phyloP scores from a whole-genome alignment of 2,888 invertebrate species.

The Dryocosmus kuriphilus region DNA sequence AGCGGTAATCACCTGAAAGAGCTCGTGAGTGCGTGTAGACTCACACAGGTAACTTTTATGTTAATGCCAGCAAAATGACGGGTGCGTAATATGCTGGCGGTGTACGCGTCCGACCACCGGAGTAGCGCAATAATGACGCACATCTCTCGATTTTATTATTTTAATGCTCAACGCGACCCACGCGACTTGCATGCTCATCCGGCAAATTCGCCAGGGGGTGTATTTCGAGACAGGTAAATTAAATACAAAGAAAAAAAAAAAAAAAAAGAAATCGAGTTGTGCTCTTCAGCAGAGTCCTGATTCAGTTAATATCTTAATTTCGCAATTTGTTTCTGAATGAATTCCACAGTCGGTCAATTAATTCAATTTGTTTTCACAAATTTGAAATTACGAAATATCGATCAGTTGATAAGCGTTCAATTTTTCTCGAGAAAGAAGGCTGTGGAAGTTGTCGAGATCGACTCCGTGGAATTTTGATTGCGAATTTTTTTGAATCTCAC shows the following conservation, averaged over 20 bases:
- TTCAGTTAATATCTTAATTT: constrained; percentile 17
- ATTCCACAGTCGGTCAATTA: neutral
- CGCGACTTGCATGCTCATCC: constrained; percentile 71
- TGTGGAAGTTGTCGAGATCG: neutral
- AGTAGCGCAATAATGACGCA: constrained; percentile 73
- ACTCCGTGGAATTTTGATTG: neutral
- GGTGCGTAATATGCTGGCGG: constrained; percentile 61
- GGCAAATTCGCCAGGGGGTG: constrained; percentile 48
- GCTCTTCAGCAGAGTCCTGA: neutral
- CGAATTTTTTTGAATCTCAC: neutral
- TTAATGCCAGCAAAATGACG: constrained; percentile 69
- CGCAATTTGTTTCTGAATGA: neutral
- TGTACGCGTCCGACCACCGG: constrained; percentile 67
- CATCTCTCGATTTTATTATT: constrained; percentile 74
- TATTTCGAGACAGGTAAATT: constrained; percentile 30
- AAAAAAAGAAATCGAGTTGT: neutral
- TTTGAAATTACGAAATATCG: neutral
- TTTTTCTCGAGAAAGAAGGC: neutral
- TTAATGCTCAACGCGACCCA: constrained; percentile 69
- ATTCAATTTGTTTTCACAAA: neutral
- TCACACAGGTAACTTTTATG: constrained; percentile 51
- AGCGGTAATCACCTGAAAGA: constrained; percentile 45
- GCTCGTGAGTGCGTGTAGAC: constrained; percentile 3
- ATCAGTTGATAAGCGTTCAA: neutral
- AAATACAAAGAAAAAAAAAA: constrained; percentile 8